Percentiles rank a stretch among this genome's conserved stretches.
These are phyloP conservation scores for Diacarnus erythraeanus DNA, from an alignment of 37 sponge, comb jelly and placozoan species.

Conservation along the genomic window DNA sequence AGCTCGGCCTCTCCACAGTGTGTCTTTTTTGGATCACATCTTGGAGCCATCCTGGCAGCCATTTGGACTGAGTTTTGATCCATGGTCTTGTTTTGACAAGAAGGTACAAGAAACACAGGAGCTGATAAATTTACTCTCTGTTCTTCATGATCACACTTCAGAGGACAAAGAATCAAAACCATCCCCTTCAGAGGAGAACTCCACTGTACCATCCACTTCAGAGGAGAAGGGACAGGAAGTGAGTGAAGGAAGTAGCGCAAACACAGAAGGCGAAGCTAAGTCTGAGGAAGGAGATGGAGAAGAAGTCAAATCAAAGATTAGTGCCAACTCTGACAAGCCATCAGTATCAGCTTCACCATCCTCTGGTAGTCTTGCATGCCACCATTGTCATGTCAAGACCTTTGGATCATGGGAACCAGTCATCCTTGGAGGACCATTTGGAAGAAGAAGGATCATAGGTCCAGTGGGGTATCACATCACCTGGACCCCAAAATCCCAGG, in stretches of 20 bases:
- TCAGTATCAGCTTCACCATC: not conserved
- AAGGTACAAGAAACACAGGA: not conserved
- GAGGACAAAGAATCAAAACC: not conserved
- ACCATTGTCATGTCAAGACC: not conserved
- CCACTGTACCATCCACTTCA: not conserved
- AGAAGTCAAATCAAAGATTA: slow-evolving; percentile 6
- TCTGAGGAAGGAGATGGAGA: not conserved
- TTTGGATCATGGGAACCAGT: not conserved
- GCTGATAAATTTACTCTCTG: not conserved
- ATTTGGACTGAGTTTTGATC: slow-evolving; percentile 6
- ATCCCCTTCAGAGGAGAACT: not conserved
- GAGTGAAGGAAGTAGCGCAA: not conserved
- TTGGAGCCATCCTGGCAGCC: slow-evolving; percentile 10
- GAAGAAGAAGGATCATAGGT: not conserved
- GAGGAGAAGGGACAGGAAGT: not conserved
- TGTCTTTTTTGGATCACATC: not conserved
- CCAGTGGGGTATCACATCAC: slow-evolving; percentile 12
- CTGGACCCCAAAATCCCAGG: not conserved
- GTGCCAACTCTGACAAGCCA: not conserved
- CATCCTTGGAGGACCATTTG: slow-evolving; percentile 3
- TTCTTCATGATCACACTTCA: not conserved
- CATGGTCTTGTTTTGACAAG: not conserved
- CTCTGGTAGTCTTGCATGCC: not conserved
- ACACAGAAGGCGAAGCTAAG: not conserved
- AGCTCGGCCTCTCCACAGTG: not conserved